Conservation (phyloP, 2,797 vertebrate species). For the Heteromormyrus szaboi region DNA sequence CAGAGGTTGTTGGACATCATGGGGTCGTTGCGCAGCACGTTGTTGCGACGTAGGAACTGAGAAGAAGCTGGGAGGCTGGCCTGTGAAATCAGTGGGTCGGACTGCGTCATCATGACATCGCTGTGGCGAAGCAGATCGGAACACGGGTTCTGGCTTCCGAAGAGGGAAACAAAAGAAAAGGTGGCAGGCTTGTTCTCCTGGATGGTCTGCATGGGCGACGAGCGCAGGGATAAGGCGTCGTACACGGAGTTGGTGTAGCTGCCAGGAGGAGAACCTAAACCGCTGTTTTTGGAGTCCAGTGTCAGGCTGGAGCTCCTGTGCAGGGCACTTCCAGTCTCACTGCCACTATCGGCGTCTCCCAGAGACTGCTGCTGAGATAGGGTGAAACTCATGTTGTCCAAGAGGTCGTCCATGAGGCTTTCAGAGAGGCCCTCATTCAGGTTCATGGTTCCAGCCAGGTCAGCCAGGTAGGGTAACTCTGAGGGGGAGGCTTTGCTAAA, state of each 20-base stretch:
- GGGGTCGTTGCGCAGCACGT: constrained; percentile 81
- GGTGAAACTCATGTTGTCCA: constrained; percentile 88
- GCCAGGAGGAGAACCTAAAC: constrained; percentile 76
- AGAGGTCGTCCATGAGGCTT: constrained; percentile 90
- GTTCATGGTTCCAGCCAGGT: constrained; percentile 95
- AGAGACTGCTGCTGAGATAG: constrained; percentile 78
- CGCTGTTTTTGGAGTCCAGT: constrained; percentile 77
- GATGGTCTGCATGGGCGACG: constrained; percentile 98
- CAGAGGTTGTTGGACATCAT: constrained; percentile 69
- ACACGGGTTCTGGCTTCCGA: constrained; percentile 79
- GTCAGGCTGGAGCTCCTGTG: constrained; percentile 88
- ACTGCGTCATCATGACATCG: constrained; percentile 93
- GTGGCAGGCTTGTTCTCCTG: constrained; percentile 96
- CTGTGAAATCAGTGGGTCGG: constrained; percentile 94
- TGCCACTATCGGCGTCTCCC: constrained; percentile 60
- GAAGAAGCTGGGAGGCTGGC: constrained; percentile 83
- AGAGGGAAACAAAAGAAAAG: constrained; percentile 86
- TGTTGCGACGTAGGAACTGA: constrained; percentile 82
- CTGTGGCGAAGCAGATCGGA: constrained; percentile 81
- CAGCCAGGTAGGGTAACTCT: constrained; percentile 81
- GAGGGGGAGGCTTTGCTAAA: constrained; percentile 72
- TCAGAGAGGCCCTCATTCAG: constrained; percentile 86
- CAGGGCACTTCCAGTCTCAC: constrained; percentile 54
- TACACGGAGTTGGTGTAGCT: constrained; percentile 80
- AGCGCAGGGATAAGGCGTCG: constrained; percentile 80